Evolutionary conservation across 2,888 invertebrate species (phyloP).

Genomic region (Sinodicranocentrus sp.): DNA sequence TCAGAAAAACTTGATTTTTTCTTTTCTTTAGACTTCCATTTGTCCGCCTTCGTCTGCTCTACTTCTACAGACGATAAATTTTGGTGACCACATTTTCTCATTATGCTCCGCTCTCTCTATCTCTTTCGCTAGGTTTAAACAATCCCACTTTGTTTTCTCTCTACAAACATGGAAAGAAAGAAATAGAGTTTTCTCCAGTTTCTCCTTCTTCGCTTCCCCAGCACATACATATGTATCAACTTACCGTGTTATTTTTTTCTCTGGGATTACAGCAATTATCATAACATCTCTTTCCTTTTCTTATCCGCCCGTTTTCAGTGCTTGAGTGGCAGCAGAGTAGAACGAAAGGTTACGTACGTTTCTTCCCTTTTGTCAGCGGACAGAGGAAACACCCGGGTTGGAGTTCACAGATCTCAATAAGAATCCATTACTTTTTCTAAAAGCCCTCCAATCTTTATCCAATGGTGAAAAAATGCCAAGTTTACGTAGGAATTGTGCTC

Average conservation of each 20-base stretch:
- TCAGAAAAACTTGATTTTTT: no score
- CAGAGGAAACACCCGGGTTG: background rate
- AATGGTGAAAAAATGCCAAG: no score
- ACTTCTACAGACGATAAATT: background rate
- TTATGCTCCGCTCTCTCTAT: background rate
- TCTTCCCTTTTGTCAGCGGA: background rate
- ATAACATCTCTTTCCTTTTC: slow-evolving; percentile 14
- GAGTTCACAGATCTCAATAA: no score
- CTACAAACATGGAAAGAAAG: background rate
- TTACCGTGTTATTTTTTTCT: background rate
- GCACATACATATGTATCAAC: background rate
- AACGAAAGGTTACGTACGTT: background rate
- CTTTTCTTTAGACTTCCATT: no score
- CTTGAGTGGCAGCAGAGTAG: background rate
- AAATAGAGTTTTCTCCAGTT: background rate
- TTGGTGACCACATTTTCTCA: slow-evolving; percentile 3
- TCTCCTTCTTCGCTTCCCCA: background rate
- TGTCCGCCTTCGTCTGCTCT: background rate
- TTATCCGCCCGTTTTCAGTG: background rate
- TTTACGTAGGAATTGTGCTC: no score
- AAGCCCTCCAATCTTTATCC: no score
- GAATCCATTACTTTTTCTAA: no score
- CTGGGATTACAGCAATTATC: slow-evolving; percentile 32
- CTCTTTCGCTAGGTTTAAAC: background rate
- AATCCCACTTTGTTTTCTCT: background rate